Evolutionary conservation across 2,888 invertebrate species (phyloP), one percentile per base, ranked within the genome.

Genomic region (Dexiosoma caninum): DNA sequence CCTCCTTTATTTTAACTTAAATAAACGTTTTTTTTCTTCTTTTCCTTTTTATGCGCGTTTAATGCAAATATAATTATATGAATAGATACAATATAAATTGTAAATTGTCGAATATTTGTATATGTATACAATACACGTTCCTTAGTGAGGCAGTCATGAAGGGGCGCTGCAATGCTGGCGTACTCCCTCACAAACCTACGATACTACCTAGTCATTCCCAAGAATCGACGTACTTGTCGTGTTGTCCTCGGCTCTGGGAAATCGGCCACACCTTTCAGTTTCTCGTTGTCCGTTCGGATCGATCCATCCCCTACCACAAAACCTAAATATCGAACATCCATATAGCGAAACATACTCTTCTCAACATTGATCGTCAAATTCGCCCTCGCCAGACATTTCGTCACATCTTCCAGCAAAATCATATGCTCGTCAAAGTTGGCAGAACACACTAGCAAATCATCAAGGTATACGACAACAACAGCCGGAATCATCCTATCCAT

Each of bases 191-290:
- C 67, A 16, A 70, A 75, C 0, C 69, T 46, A 9, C 55, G 19
- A 19, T 64, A 79, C 69, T 62, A 79, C 2, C 71, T 64, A 27
- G 44, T 27, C 72, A 72, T 78, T 3, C 78, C 72, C 8, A 72
- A 21, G 12, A 78, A 74, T 1, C 72, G 14, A 4, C 67, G n/a
- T 0, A 78, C 12, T 10, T 70, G 62, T 9, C 37, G 55, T 2
- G 62, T 44, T 5, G 62, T 64, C 32, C 32, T 60, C 5, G 44
- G 60, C 10, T 30, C 10, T 7, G 44, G 30, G 10, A 60, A 60
- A 0, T 30, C 12, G 44, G n/a, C 30, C 6, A 44, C 14, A n/a
- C n/a, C n/a, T n/a, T n/a, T n/a, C n/a, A n/a, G n/a, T n/a, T n/a
- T n/a, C n/a, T n/a, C n/a, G n/a, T n/a, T n/a, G 4, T 72, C 62